Evolutionary conservation across 2,888 invertebrate genomes (phyloP), one percentile per base, ranked within the genome.

Genomic region (Aleiodes leptofemur): DNA sequence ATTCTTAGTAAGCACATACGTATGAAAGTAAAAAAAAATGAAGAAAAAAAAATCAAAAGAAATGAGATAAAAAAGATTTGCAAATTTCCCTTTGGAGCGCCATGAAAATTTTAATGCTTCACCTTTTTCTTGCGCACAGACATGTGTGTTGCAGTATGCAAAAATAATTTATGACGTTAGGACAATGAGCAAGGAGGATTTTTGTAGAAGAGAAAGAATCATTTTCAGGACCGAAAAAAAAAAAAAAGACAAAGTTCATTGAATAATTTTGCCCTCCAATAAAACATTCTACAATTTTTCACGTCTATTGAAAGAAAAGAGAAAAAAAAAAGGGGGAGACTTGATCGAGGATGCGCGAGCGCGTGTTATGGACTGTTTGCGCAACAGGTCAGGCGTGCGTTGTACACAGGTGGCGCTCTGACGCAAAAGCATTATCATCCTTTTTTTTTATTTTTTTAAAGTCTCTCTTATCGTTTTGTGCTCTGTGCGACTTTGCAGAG

Each of bases 341-440:
- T 48, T 23, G 8, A n/a, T 61, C 61, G 64, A 69, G 29, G 23
- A 31, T 69, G 55, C 66, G 51, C 66, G 74, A 59, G 64, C 61
- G 64, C 61, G 77, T 69, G 16, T 48, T 69, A 74, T 68, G 68
- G 61, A 8, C 59, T 77, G 79, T 82, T 83, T 84, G 80, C 83
- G 84, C 82, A 82, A 84, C 81, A 78, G 76, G 79, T 75, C 73
- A 71, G 56, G 74, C 72, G 79, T 69, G 78, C 70, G 72, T 59
- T 74, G 68, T 51, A 51, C 72, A 51, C 84, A 85, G 84, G 85
- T 84, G 85, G 83, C 81, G 82, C 80, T 80, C 83, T 83, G 84
- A 85, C 83, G 83, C 77, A 82, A 83, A 77, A 66, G 53, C 50
- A 69, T 70, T 70, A 74, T 74, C 74, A 61, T 43, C 8, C 7